A percentile compares a stretch with the other conserved stretches of the same genome.
phyloP scores from a whole-genome alignment of 2,888 invertebrate species.

The Argyresthia albistria region DNA sequence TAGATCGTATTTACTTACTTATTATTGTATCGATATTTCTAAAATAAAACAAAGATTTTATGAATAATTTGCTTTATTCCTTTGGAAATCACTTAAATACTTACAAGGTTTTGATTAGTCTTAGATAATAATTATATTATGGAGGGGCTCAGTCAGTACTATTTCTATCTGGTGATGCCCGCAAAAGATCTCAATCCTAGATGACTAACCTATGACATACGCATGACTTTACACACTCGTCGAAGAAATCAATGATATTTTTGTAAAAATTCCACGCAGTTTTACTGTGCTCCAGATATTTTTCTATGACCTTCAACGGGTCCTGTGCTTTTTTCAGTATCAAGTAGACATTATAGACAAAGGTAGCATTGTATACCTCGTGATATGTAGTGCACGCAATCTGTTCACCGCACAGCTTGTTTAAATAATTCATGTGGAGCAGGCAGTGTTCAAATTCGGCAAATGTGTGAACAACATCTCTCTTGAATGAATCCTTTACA shows the following conservation, averaged over 20 bases:
- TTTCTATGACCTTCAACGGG: conserved; percentile 12
- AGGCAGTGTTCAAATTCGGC: conserved; percentile 29
- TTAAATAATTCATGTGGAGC: conserved; percentile 29
- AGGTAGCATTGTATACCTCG: conserved; percentile 21
- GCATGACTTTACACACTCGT: not conserved
- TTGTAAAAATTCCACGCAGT: conserved; percentile 11
- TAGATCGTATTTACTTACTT: too few species aligned
- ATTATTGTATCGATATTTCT: too few species aligned
- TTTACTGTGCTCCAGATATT: conserved; percentile 8
- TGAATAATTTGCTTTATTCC: too few species aligned
- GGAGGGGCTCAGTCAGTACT: too few species aligned
- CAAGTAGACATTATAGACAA: conserved; percentile 21
- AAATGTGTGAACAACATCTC: conserved; percentile 20
- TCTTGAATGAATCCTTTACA: conserved; percentile 11
- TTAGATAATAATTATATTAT: too few species aligned
- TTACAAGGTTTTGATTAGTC: too few species aligned
- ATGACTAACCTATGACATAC: too few species aligned
- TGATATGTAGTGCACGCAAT: conserved; percentile 18
- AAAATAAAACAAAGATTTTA: too few species aligned
- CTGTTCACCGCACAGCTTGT: conserved; percentile 20
- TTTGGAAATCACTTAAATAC: too few species aligned
- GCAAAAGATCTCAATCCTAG: too few species aligned
- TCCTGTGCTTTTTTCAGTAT: conserved; percentile 8
- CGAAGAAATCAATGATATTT: conserved; percentile 2
- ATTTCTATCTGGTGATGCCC: too few species aligned